Base-by-base conservation (phyloP, 2,797 vertebrate species). In the Syngnathus rostellatus region DNA sequence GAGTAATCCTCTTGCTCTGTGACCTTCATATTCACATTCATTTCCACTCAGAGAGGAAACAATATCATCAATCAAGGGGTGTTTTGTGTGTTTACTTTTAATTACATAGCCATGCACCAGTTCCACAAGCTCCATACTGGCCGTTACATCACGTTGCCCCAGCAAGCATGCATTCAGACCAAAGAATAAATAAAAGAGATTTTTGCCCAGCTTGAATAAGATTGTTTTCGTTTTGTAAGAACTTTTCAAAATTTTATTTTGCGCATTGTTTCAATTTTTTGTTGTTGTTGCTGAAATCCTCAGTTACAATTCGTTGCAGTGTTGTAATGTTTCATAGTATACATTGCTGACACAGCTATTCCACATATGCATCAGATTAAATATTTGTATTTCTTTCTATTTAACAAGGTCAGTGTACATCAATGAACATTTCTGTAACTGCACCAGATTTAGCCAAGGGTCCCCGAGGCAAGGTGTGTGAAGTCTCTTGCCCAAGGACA, bases 81-180 rank as follows among this genome's bases (percentile, higher is more conserved):
- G 68, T 72, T 66, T 67, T 70, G 58, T 70, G 64, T 83, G 76
- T 81, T 86, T 87, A 82, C 80, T 77, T 87, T 79, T 84, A 80
- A 78, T 83, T 83, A 82, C 69, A 68, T 71, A 63, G 45, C 50
- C 60, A 58, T 68, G 66, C 66, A 53, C 41, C 2, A 25, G 10
- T 46, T 45, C 23, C 62, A 48, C 7, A 43, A 62, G 55, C 70
- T 74, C 74, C 25, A 46, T 5, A 67, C 61, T 53, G 1, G 8
- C 16, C 43, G 11, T 17, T 40, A 10, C 19, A 31, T 31, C 3
- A 31, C 41, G 8, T 23, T 8, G 25, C 9, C 21, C 21, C n/a
- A 25, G n/a, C 11, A 54, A 23, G 10, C 31, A 11, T 10, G 10
- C 8, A 10, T 1, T 2, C 1, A 2, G 10, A 12, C 1, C 21